Conservation (phyloP, 2,888 invertebrate genomes). For the Pycnomerus fuliginosus region DNA sequence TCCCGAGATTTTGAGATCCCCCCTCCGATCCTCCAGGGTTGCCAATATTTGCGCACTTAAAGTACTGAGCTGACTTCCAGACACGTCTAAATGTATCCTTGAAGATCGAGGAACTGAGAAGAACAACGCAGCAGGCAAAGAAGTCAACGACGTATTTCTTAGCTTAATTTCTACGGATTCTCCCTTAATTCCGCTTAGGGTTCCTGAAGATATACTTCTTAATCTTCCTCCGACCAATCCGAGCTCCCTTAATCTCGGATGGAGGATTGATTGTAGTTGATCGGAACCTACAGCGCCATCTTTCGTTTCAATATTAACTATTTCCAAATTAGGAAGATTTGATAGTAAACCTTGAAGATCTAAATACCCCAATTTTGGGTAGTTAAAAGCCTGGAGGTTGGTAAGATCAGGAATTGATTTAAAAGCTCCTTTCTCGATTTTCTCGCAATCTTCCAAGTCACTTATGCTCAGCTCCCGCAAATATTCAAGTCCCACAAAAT, state of each 20-base stretch:
- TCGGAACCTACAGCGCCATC: slow-evolving; percentile 79
- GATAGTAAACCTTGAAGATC: slow-evolving; percentile 85
- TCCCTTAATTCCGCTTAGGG: slow-evolving; percentile 78
- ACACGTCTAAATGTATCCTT: slow-evolving; percentile 73
- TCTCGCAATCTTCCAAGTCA: slow-evolving; percentile 66
- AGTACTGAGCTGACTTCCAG: slow-evolving; percentile 74
- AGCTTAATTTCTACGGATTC: slow-evolving; percentile 71
- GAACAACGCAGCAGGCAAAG: slow-evolving; percentile 77
- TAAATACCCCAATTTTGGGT: slow-evolving; percentile 78
- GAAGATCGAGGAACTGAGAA: slow-evolving; percentile 88
- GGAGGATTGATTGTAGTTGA: slow-evolving; percentile 75
- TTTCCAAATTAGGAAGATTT: slow-evolving; percentile 70
- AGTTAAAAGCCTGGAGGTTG: slow-evolving; percentile 69
- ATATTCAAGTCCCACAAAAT: slow-evolving; percentile 69
- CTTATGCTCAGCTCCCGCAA: slow-evolving; percentile 60
- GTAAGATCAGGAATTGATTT: slow-evolving; percentile 70
- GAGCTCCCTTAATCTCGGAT: slow-evolving; percentile 74
- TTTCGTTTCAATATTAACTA: slow-evolving; percentile 82
- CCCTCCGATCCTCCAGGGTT: slow-evolving; percentile 78
- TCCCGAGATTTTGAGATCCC: slow-evolving; percentile 72
- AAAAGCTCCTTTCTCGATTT: slow-evolving; percentile 82
- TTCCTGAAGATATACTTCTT: slow-evolving; percentile 77
- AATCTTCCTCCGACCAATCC: slow-evolving; percentile 74
- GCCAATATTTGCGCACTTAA: slow-evolving; percentile 76
- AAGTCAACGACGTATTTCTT: slow-evolving; percentile 76